Conservation (phyloP, 2,113 vertebrate species). For the Meleagris gallopavo region DNA sequence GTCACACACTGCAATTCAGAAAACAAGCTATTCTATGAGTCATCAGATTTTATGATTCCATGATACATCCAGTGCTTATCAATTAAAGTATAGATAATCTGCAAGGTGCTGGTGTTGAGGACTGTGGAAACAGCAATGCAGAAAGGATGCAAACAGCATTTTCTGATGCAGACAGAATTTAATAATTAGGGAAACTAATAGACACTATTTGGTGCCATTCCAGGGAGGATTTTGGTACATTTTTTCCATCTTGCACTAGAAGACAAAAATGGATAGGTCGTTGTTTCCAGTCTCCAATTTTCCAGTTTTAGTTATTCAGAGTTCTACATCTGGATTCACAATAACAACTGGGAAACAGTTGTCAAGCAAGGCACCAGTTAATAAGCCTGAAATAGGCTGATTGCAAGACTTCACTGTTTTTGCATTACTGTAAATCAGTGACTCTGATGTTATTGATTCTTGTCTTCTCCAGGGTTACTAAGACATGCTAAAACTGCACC, state of each 20-base stretch:
- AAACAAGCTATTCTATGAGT: too few species aligned
- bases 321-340: slow-evolving; percentile 2
- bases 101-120: background rate
- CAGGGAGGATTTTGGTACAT: background rate
- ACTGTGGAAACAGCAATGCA: background rate
- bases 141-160: background rate
- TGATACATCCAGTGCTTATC: background rate
- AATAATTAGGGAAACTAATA: background rate
- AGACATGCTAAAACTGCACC: background rate
- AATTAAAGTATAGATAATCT: background rate
- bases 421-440: background rate
- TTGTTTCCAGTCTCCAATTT: slow-evolving; percentile 8
- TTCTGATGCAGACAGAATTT: background rate
- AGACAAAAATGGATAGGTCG: slow-evolving; percentile 3
- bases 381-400: background rate
- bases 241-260: background rate
- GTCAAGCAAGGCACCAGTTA: background rate
- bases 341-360: background rate
- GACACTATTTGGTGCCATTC: background rate
- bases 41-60: too few species aligned
- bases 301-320: slow-evolving; percentile 13
- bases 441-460: background rate
- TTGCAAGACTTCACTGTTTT: background rate
- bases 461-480: background rate
- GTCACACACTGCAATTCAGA: too few species aligned